Base-by-base conservation (phyloP, 2,888 invertebrate genomes). In the Octonoba sinensis region DNA sequence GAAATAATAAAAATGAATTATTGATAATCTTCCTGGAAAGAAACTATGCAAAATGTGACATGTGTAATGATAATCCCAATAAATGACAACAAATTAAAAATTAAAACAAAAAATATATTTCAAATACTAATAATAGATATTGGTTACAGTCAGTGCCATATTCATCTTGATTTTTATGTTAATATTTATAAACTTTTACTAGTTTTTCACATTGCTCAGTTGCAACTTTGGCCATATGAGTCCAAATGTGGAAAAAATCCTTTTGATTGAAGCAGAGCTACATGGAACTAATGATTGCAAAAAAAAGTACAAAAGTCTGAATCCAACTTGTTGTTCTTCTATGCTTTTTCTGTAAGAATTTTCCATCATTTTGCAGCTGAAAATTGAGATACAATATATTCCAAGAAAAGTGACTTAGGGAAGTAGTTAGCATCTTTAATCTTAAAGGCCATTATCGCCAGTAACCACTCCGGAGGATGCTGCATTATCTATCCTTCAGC, bases 311-410 rank as follows among this genome's bases (percentile, higher is more conserved):
- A 24, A 22, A 59, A 59, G 12, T 59, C 18, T 12, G 20, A 56
- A 56, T 56, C 56, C n/a, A 56, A 6, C 59, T 59, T 59, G 59
- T 59, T 22, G 1, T 59, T n/a, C 59, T 59, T 59, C 27, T 59
- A 8, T 13, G 22, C 59, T 59, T 59, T 59, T 24, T 59, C 59
- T 24, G 20, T 59, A 3, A 59, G 12, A 13, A 59, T 59, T 24
- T 59, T 2, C 59, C 59, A 59, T 24, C 59, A 59, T 59, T 59
- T 59, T 59, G 59, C 22, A 3, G 59, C 27, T 59, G 59, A 24
- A 24, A 59, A 59, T 2, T 59, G 59, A 22, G 27, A 59, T 13
- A 59, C 57, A 15, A 57, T 57, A 57, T 12, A 22, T 20, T 18
- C 22, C n/a, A n/a, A 57, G 22, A 57, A 57, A 57, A 20, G 20